Conservation (phyloP, 2,113 vertebrate species). For the Callaeas wilsoni region DNA sequence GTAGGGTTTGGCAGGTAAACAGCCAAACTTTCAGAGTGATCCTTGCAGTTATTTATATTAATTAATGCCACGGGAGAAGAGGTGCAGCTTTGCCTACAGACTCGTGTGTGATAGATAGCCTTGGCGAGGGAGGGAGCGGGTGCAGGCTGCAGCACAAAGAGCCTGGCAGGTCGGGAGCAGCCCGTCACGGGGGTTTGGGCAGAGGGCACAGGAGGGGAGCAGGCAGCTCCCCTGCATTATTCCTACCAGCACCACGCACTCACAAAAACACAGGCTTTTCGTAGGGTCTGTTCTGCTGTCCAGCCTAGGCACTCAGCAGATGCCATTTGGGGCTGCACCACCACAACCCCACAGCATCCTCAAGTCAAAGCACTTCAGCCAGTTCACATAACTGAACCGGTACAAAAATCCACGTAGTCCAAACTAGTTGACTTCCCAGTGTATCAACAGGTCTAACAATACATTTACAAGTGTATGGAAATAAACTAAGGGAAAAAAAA, state of each 20-base stretch:
- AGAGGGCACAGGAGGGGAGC: neutral
- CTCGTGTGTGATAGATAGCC: neutral
- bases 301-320: neutral
- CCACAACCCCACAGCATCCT: neutral
- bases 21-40: neutral
- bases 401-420: neutral
- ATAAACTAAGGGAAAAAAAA: neutral
- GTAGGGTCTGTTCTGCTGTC: neutral
- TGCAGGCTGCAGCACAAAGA: neutral
- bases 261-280: neutral
- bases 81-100: neutral
- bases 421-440: neutral
- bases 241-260: neutral
- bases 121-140: neutral
- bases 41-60: neutral
- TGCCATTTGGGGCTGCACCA: fast-evolving
- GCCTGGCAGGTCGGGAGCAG: neutral
- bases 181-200: neutral
- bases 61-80: neutral
- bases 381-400: fast-evolving
- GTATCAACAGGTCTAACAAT: neutral
- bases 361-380: neutral
- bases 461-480: neutral
- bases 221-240: neutral
- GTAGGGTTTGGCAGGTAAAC: neutral